Evolutionary conservation across 2,797 vertebrate species (phyloP).

Genomic region (Sphenopsis melanotis): DNA sequence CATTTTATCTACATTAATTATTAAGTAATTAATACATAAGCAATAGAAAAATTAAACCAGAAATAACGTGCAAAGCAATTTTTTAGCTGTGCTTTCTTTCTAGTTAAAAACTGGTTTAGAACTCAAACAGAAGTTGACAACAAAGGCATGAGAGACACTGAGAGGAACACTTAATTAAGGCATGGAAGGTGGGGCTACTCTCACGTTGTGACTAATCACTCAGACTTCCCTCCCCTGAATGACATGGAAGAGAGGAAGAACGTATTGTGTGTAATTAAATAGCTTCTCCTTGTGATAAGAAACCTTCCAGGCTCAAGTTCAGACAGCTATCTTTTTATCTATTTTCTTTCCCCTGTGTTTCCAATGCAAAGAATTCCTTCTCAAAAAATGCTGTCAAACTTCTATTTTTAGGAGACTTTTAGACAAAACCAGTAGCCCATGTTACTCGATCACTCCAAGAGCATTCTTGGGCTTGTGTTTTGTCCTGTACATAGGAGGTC

Average conservation of each 20-base stretch:
- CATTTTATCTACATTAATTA: not conserved
- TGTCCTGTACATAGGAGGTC: constrained; percentile 22
- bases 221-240: not conserved
- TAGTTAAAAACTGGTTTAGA: not conserved
- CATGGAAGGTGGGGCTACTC: not conserved
- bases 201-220: not conserved
- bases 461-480: constrained; percentile 6
- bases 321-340: not conserved
- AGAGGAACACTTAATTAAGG: not conserved
- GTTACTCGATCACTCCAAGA: not conserved
- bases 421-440: not conserved
- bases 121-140: not conserved
- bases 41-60: not conserved
- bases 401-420: not conserved
- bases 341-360: not conserved
- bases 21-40: not conserved
- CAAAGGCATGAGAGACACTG: not conserved
- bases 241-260: not conserved
- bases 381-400: not conserved
- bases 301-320: not conserved
- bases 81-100: not conserved
- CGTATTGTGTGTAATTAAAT: not conserved
- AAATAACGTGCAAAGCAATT: not conserved
- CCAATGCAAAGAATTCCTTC: not conserved
- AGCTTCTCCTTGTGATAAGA: not conserved